phyloP scores from a whole-genome alignment of 2,888 invertebrate genomes.

The Thereva nobilitata region DNA sequence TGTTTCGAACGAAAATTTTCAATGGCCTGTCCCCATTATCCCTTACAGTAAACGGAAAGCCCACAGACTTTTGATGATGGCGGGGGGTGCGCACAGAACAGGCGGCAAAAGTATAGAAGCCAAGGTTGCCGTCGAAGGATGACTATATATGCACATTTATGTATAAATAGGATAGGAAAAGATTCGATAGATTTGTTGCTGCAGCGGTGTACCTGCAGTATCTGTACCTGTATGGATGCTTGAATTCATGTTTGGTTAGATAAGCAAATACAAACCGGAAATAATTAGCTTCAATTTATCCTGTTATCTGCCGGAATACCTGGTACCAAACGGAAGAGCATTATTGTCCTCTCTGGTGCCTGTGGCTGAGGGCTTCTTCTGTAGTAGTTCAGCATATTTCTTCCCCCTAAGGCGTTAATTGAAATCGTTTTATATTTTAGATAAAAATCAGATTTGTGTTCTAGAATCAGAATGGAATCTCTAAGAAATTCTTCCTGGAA shows the following conservation, averaged over 20 bases:
- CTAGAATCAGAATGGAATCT: too few species aligned
- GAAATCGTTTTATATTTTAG: too few species aligned
- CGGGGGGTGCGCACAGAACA: not conserved
- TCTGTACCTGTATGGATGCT: conserved; percentile 6
- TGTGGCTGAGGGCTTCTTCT: conserved; percentile 21
- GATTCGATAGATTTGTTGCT: conserved; percentile 3
- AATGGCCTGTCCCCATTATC: conserved; percentile 18
- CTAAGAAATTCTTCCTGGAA: too few species aligned
- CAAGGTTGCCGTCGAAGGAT: too few species aligned
- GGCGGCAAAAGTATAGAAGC: not conserved
- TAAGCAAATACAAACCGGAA: conserved; percentile 40
- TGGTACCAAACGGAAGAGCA: not conserved
- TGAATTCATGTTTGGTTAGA: conserved; percentile 35
- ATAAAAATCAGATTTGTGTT: too few species aligned
- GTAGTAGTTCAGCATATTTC: not conserved
- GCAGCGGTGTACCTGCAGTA: not conserved
- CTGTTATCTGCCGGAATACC: conserved; percentile 34
- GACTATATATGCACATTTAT: too few species aligned
- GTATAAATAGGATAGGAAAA: too few species aligned
- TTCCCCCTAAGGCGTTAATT: not conserved
- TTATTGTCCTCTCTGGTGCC: conserved; percentile 13
- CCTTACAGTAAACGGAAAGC: conserved; percentile 11
- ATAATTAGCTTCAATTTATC: conserved; percentile 41
- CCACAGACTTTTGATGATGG: conserved; percentile 16
- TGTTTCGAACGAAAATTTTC: conserved; percentile 32